These are phyloP conservation scores for Xiphophorus maculatus DNA, from an alignment of 2,113 vertebrate species.

Conservation along the genomic window DNA sequence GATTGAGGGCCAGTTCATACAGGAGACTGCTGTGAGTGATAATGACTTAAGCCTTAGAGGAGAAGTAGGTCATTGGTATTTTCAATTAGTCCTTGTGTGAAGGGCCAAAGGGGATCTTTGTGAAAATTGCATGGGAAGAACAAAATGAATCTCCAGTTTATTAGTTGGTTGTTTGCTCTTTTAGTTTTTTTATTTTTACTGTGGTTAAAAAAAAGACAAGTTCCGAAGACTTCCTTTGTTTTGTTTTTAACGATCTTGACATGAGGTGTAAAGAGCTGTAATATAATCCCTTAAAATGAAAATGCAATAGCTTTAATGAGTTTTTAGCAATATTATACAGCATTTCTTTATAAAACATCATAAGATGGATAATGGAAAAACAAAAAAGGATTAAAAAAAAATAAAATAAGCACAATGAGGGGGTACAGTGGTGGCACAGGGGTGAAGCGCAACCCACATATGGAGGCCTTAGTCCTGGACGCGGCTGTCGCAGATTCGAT, in stretches of 20 bases:
- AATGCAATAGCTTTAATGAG: not conserved
- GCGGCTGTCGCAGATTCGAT: too few species aligned
- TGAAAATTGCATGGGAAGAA: conserved; percentile 17
- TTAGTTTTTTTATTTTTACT: not conserved
- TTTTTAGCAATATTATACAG: too few species aligned
- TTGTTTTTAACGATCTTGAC: too few species aligned
- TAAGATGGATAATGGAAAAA: not conserved
- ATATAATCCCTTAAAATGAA: not conserved
- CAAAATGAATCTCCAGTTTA: not conserved
- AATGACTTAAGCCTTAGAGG: conserved; percentile 33
- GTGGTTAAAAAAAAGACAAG: not conserved
- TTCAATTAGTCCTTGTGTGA: conserved; percentile 6
- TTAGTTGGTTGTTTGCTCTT: not conserved
- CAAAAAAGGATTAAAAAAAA: not conserved
- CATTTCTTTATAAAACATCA: too few species aligned
- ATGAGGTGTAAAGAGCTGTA: not conserved
- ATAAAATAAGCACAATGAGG: not conserved
- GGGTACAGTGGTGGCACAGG: too few species aligned
- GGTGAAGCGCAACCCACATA: too few species aligned
- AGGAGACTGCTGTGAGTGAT: conserved; percentile 19
- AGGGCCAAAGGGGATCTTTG: conserved; percentile 10
- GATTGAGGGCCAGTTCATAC: conserved; percentile 13
- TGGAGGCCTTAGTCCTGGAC: too few species aligned
- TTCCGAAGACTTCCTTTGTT: too few species aligned
- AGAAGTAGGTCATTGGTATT: conserved; percentile 40